Evolutionary conservation across 2,888 invertebrate species (phyloP), one percentile per base, ranked within the genome.

Genomic region (Phyllotreta striolata): DNA sequence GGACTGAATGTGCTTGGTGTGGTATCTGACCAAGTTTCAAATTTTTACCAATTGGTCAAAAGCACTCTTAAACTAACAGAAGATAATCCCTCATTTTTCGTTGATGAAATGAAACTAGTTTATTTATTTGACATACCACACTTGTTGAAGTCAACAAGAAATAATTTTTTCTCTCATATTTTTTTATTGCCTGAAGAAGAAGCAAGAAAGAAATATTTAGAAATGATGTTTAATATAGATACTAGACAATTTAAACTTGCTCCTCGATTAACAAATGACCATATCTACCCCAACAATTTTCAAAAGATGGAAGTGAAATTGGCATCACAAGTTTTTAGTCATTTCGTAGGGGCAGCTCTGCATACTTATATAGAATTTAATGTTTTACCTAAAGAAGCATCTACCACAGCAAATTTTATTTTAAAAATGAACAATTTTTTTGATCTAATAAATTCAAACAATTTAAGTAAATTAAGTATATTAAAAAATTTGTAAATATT

Each of bases 301-400:
- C 59, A 69, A 54, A 71, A 69, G 67, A n/a, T n/a, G n/a, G n/a
- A n/a, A n/a, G n/a, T n/a, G n/a, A n/a, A n/a, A n/a, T n/a, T n/a
- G n/a, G n/a, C n/a, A 71, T 64, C 63, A 63, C 69, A 71, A 49
- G 62, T 71, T 6, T 70, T 72, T 10, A 72, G 70, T 63, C 39
- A 41, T 34, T 62, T 70, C 24, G 70, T 71, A 6, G 60, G 66
- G 7, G 64, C 59, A 47, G 68, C 46, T 13, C 46, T 70, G n/a
- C 39, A 58, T 55, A 55, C 59, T 37, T 60, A 67, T 43, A 62
- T 68, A 6, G 40, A 51, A 10, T 64, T 66, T 43, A 40, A 40
- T 38, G 6, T 35, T 14, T 47, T 69, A 7, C 59, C 66, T 12
- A 8, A 51, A 35, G 52, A 49, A 49, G 66, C 68, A 13, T 12